Base-by-base conservation (phyloP, 2,797 vertebrate genomes). In the Holocentrus rufus region DNA sequence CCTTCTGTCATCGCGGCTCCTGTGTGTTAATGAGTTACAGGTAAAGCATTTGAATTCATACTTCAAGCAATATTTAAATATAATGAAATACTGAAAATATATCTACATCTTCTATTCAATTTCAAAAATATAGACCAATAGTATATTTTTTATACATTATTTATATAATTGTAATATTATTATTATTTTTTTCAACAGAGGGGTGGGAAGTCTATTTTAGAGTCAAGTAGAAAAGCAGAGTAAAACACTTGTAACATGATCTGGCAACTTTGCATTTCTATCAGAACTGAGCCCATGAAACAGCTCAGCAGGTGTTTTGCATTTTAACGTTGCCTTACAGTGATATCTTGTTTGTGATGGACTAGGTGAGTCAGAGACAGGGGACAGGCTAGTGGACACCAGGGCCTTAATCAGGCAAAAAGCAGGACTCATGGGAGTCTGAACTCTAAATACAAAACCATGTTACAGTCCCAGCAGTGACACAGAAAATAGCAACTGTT, bases 1-100 rank as follows among this genome's bases (percentile, higher is more conserved):
- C 70, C 97, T 93, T 83, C 98, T 95, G 17, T 98, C 97, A 1
- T 99, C 97, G 18, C 96, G 94, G 69, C 79, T 90, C 86, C 98
- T 99, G 72, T 71, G 79, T 14, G 58, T 42, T 18, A 7, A 47
- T 0, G 5, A 47, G 27, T 60, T 11, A 47, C 4, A 13, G 4
- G 22, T 0, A 57, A 57, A 0, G 23, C 13, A 23, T 66, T 22
- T 61, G 7, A 58, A 60, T 72, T 42, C 15, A 8, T 30, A 42
- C 44, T 57, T 44, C 4, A 18, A 10, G 4, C 0, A 11, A 55
- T 11, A 7, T 36, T 9, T 36, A 7, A 27, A 27, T 27, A 27
- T 27, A 27, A 27, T 27, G 25, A 27, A 27, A 27, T 27, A 53
- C 1, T 25, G 1, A 68, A 36, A 27, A 27, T 27, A 27, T 27